Conservation (phyloP, 2,888 invertebrate species). For the Furcula furcula region DNA sequence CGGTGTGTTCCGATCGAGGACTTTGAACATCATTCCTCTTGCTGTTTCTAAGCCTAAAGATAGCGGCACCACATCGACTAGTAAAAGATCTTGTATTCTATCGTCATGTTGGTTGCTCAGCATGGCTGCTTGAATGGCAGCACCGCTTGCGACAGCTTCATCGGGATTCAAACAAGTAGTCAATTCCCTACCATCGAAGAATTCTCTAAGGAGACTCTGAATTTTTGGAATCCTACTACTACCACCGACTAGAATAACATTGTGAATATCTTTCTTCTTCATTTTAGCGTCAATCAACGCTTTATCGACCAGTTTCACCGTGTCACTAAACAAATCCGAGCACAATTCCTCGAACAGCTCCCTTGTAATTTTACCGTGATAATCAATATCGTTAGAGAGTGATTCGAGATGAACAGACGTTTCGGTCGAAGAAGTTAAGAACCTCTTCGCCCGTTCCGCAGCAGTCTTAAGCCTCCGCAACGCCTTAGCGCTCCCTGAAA, state of each 20-base stretch:
- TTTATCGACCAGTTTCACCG: constrained; percentile 42
- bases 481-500: constrained; percentile 36
- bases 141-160: constrained; percentile 62
- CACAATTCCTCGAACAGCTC: constrained; percentile 59
- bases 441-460: constrained; percentile 53
- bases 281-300: constrained; percentile 49
- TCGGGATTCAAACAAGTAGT: constrained; percentile 56
- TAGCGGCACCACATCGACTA: constrained; percentile 60
- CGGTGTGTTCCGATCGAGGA: constrained; percentile 56
- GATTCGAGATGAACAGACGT: constrained; percentile 47
- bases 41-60: constrained; percentile 61
- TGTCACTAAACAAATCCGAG: constrained; percentile 59
- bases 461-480: constrained; percentile 48
- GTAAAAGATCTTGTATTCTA: constrained; percentile 39
- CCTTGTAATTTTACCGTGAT: constrained; percentile 44
- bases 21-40: constrained; percentile 59
- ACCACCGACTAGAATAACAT: constrained; percentile 58
- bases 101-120: constrained; percentile 41
- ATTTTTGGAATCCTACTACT: constrained; percentile 65
- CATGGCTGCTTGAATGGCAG: constrained; percentile 62
- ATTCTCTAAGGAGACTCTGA: constrained; percentile 42
- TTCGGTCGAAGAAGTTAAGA: constrained; percentile 46
- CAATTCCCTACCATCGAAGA: constrained; percentile 44
- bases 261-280: constrained; percentile 43
- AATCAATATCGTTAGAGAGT: constrained; percentile 51